phyloP scores from a whole-genome alignment of 2,113 vertebrate genomes.

The Oxyruncus cristatus region DNA sequence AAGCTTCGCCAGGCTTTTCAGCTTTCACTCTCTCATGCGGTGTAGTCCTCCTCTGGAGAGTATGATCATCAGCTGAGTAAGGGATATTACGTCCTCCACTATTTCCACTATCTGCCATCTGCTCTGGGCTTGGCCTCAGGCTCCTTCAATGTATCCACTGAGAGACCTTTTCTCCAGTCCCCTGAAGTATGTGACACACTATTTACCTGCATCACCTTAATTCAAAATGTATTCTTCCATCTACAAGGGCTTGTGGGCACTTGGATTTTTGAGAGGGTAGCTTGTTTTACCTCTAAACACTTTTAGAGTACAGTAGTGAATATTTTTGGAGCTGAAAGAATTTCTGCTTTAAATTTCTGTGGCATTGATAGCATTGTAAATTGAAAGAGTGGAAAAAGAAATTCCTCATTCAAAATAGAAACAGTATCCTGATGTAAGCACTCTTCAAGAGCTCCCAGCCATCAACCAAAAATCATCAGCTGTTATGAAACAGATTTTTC shows the following conservation, averaged over 20 bases:
- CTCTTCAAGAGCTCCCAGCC: background rate
- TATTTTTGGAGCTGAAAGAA: background rate
- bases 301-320: background rate
- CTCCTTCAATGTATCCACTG: background rate
- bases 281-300: background rate
- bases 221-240: background rate
- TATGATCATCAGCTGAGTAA: background rate
- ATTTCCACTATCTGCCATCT: background rate
- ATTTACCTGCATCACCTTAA: background rate
- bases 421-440: background rate
- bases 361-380: background rate
- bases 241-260: background rate
- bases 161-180: background rate
- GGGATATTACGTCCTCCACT: background rate
- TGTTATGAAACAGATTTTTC: background rate
- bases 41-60: background rate
- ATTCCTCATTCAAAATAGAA: background rate
- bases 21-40: background rate
- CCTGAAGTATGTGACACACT: background rate
- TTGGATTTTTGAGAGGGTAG: background rate
- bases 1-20: background rate
- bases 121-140: slow-evolving; percentile 17
- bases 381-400: background rate
- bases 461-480: background rate
- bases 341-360: background rate